phyloP scores from a whole-genome alignment of 2,797 vertebrate species.

The Ptychadena robeensis region DNA sequence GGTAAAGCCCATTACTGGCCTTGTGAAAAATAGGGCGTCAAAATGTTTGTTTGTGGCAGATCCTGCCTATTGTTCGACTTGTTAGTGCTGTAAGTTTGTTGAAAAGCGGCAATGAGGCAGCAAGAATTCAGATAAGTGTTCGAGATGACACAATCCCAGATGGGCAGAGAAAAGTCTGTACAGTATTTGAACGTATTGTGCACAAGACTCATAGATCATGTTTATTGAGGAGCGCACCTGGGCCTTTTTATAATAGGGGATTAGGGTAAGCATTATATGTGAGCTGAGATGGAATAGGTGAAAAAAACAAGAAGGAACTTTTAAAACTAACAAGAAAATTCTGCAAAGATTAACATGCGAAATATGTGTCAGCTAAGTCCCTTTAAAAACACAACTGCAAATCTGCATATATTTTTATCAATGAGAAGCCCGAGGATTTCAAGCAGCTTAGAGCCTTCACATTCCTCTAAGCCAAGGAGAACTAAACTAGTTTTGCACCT shows the following conservation, averaged over 20 bases:
- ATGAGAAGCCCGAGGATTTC: neutral
- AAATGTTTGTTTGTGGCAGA: constrained; percentile 61
- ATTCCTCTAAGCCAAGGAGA: neutral
- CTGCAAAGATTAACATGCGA: neutral
- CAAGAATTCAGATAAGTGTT: constrained; percentile 51
- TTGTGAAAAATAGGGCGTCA: constrained; percentile 60
- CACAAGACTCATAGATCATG: constrained; percentile 21
- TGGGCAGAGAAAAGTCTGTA: constrained; percentile 43
- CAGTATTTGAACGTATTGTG: constrained; percentile 45
- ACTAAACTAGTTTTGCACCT: neutral
- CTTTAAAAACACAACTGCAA: neutral
- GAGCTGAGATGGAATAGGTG: neutral
- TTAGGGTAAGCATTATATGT: constrained; percentile 19
- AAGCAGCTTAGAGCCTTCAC: neutral
- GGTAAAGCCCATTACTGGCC: constrained; percentile 61
- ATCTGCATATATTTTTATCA: constrained; percentile 16
- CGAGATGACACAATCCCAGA: constrained; percentile 50
- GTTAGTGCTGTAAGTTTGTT: constrained; percentile 25
- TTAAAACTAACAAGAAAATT: neutral
- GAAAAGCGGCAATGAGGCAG: constrained; percentile 47
- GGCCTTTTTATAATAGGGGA: constrained; percentile 28
- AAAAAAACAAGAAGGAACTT: neutral
- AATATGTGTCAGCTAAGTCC: neutral
- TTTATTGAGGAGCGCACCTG: constrained; percentile 46
- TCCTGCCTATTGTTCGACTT: constrained; percentile 59